phyloP scores from a whole-genome alignment of 2,113 vertebrate genomes.

The Opisthocomus hoazin region DNA sequence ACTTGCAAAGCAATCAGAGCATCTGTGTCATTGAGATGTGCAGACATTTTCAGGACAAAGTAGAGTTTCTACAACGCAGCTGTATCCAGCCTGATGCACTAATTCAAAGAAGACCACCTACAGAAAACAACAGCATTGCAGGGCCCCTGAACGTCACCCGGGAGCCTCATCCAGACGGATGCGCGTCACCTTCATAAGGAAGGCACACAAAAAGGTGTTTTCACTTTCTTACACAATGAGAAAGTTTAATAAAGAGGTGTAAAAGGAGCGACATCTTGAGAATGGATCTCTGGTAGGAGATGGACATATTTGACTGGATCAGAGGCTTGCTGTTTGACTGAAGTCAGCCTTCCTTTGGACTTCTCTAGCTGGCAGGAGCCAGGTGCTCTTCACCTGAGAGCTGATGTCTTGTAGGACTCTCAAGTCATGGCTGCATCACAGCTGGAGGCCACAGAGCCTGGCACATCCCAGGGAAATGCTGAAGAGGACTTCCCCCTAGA shows the following conservation, averaged over 20 bases:
- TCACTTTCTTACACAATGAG: background rate
- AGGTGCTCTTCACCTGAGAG: background rate
- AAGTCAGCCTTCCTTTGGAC: background rate
- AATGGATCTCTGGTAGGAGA: background rate
- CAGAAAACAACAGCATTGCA: background rate
- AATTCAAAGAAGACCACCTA: background rate
- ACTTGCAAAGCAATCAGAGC: background rate
- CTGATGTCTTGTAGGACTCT: background rate
- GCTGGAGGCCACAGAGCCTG: background rate
- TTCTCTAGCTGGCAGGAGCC: background rate
- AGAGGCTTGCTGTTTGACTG: background rate
- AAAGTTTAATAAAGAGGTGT: background rate
- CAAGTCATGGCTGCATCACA: background rate
- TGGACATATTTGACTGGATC: background rate
- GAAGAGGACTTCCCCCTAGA: background rate
- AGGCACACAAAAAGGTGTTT: background rate
- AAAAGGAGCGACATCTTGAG: background rate
- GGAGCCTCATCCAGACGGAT: background rate
- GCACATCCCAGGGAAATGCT: background rate
- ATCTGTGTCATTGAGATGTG: background rate
- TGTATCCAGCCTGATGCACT: background rate
- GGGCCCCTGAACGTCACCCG: background rate
- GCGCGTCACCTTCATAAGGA: background rate
- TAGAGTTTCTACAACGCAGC: background rate
- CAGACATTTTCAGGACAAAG: background rate